Evolutionary conservation across 1,140 invertebrate genomes (phyloP).

Genomic region (Cryptotermes secundus): DNA sequence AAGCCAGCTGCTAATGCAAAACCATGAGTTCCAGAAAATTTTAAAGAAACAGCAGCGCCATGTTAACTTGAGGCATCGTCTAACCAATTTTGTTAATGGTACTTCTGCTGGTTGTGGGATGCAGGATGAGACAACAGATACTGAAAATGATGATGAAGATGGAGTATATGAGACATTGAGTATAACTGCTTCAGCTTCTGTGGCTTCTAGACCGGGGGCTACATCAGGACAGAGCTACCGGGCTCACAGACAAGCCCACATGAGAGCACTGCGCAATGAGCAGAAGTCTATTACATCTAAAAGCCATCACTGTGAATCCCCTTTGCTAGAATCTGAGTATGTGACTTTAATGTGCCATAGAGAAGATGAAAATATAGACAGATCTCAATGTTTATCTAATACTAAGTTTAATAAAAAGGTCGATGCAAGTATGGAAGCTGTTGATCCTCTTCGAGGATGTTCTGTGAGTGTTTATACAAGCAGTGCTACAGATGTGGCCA

Average conservation of each 20-base stretch:
- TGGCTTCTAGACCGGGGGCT: background rate
- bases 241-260: conserved; percentile 33
- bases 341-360: conserved; percentile 30
- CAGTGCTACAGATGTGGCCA: background rate
- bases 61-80: conserved; percentile 52
- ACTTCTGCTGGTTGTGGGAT: conserved; percentile 50
- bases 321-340: conserved; percentile 9
- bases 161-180: conserved; percentile 52
- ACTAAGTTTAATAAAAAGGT: background rate
- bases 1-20: conserved; percentile 78
- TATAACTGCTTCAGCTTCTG: background rate
- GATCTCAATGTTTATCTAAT: background rate
- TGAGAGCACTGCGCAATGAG: conserved; percentile 34
- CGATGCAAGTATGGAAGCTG: background rate
- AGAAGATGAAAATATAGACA: background rate
- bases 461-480: background rate
- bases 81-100: conserved; percentile 38
- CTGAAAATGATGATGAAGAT: conserved; percentile 54
- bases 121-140: conserved; percentile 47
- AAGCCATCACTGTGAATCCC: background rate
- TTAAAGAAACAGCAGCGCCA: conserved; percentile 67
- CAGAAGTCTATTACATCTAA: conserved; percentile 24
- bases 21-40: conserved; percentile 77
- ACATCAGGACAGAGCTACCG: conserved; percentile 25
- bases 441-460: background rate